Percentiles rank a stretch among this genome's conserved stretches.
These are phyloP conservation scores for Prosapia bicincta DNA, from an alignment of 2,888 invertebrate genomes.

Conservation along the genomic window DNA sequence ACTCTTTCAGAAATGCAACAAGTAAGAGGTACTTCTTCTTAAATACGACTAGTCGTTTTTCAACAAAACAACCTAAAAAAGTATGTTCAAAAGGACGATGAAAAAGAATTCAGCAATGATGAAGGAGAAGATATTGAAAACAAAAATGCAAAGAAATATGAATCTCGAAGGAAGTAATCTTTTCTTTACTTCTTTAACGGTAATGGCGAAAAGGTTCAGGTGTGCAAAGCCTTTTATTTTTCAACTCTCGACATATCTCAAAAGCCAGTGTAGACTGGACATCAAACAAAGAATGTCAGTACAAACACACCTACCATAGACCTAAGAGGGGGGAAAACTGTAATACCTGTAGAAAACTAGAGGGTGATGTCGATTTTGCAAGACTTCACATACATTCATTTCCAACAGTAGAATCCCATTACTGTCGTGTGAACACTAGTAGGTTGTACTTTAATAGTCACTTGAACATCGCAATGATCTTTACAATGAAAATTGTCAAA, in stretches of 20 bases:
- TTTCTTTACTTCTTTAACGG: conserved; percentile 8
- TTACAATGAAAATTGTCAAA: neutral
- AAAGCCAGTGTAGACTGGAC: conserved; percentile 2
- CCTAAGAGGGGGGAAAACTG: neutral
- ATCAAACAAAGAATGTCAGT: no score
- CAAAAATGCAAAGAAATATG: neutral
- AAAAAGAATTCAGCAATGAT: neutral
- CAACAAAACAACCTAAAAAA: conserved; percentile 5
- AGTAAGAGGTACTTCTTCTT: no score
- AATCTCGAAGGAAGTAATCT: conserved; percentile 8
- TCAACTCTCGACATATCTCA: conserved; percentile 9
- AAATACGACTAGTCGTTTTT: no score
- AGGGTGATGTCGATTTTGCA: conserved; percentile 4
- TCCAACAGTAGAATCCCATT: no score
- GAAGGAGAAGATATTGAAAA: neutral
- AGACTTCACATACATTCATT: neutral
- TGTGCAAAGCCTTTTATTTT: conserved; percentile 12
- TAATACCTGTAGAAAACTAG: neutral
- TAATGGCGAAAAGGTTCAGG: conserved; percentile 12
- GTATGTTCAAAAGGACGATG: neutral
- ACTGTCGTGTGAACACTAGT: no score
- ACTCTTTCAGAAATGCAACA: conserved; percentile 1
- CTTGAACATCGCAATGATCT: neutral
- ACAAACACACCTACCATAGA: no score
- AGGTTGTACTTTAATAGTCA: neutral